Evolutionary conservation across 2,888 invertebrate genomes (phyloP), one percentile per base, ranked within the genome.

Genomic region (Trichogramma evanescens): DNA sequence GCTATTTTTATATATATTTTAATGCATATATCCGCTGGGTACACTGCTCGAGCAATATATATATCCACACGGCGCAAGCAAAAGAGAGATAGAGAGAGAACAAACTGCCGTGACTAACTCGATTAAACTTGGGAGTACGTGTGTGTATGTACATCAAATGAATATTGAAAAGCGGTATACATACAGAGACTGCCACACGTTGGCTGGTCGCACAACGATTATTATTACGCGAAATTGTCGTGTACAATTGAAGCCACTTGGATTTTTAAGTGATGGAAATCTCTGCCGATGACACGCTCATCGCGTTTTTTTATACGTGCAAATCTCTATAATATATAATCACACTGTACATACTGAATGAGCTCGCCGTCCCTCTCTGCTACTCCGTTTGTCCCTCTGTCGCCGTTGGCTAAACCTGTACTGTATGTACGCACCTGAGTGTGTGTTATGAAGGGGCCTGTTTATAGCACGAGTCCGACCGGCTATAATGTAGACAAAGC

Each of bases 261-360:
- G 26, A 26, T 26, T 26, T 26, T 26, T 26, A 26, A 26, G 26
- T 26, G 26, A 73, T 75, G 75, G 74, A 74, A 71, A 71, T 68
- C 68, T 66, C 71, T 76, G 76, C 70, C 71, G 74, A 72, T 74
- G 76, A 76, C 75, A 73, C 71, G 69, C 70, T 46, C 2, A 10
- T 43, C 26, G 3, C 45, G 40, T 46, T 4, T 48, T 1, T 48
- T 41, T 26, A 9, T n/a, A 26, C n/a, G 8, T 7, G 7, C 38
- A 41, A 40, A 45, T 40, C n/a, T 52, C n/a, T 52, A 40, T 43
- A 52, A 43, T 42, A 43, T 39, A 45, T 39, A 4, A n/a, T 40
- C 39, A 1, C 44, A 10, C 40, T 6, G 40, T 4, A n/a, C 13
- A 50, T 26, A 41, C 41, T 6, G 40, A 9, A n/a, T 10, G 44